Evolutionary conservation across 2,888 invertebrate species (phyloP), one percentile per base, ranked within the genome.

Genomic region (Harmothoe impar): DNA sequence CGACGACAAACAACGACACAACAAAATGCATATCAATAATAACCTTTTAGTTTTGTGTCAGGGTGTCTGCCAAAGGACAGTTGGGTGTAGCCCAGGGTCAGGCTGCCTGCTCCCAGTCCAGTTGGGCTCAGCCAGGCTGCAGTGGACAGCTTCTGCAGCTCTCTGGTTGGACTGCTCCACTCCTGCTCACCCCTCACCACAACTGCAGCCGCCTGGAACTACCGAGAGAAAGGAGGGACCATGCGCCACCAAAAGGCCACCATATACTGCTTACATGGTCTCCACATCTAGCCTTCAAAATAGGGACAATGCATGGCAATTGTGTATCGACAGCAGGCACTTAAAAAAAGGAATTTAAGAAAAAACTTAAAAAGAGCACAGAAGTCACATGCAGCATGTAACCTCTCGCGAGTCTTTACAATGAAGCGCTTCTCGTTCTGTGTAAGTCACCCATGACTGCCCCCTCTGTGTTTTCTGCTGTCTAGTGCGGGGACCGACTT

Each of bases 21-120:
- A 68, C 68, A 89, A 62, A 52, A 89, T 43, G 77, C 43, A 89
- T 51, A 89, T 51, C 25, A 77, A 89, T 89, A 89, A 43, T 89
- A 89, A 89, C 89, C 89, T 89, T 89, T n/a, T n/a, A n/a, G n/a
- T n/a, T n/a, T 77, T 23, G 35, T 54, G 52, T 51, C 52, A 77
- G 51, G 52, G 77, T 62, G 23, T 62, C 72, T 33, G 77, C 52
- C 29, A 35, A 77, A 72, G 43, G 31, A 88, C 88, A 78, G 62
- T 3, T 72, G 72, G 84, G 84, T 84, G 17, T 35, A 33, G 84
- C 29, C 43, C n/a, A n/a, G 84, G 43, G 51, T 84, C n/a, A 84
- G 23, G 43, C 68, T 84, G 43, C 43, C 84, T 33, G 84, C 84
- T 84, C 17, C n/a, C 84, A 51, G n/a, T 33, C 51, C 43, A 84